Evolutionary conservation across 2,888 invertebrate genomes (phyloP).

Genomic region (Andrena haemorrhoa): DNA sequence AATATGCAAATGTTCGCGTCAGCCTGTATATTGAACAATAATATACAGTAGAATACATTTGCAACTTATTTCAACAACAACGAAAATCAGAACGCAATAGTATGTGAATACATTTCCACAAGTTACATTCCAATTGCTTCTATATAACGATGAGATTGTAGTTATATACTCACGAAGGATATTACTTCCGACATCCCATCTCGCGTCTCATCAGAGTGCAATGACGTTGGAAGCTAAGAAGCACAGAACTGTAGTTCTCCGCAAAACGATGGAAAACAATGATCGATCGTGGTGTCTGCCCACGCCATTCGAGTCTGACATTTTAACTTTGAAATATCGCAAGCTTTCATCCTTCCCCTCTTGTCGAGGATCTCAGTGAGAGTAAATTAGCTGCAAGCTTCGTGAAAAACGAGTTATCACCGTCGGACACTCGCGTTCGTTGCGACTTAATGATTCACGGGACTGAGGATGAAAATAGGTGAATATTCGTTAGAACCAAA

Average conservation of each 20-base stretch:
- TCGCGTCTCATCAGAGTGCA: neutral
- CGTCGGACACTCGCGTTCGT: no score
- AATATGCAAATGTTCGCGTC: no score
- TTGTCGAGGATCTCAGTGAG: neutral
- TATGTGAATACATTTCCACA: neutral
- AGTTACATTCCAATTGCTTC: neutral
- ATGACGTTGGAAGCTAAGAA: slow-evolving; percentile 14
- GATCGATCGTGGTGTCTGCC: slow-evolving; percentile 72
- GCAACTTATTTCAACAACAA: no score
- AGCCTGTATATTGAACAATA: no score
- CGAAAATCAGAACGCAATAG: neutral
- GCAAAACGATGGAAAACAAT: slow-evolving; percentile 66
- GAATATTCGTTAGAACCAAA: no score
- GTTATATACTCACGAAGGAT: neutral
- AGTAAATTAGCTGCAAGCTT: slow-evolving; percentile 18
- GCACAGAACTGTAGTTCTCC: slow-evolving; percentile 30
- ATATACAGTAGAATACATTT: no score
- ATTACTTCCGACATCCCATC: slow-evolving; percentile 6
- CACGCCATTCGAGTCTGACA: slow-evolving; percentile 66
- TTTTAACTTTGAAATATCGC: slow-evolving; percentile 75
- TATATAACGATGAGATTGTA: neutral
- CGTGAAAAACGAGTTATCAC: slow-evolving; percentile 11
- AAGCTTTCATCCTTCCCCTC: slow-evolving; percentile 44
- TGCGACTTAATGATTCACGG: no score
- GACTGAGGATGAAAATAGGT: neutral